These are phyloP conservation scores for Channa striata DNA, from an alignment of 2,797 vertebrate species.

Conservation along the genomic window DNA sequence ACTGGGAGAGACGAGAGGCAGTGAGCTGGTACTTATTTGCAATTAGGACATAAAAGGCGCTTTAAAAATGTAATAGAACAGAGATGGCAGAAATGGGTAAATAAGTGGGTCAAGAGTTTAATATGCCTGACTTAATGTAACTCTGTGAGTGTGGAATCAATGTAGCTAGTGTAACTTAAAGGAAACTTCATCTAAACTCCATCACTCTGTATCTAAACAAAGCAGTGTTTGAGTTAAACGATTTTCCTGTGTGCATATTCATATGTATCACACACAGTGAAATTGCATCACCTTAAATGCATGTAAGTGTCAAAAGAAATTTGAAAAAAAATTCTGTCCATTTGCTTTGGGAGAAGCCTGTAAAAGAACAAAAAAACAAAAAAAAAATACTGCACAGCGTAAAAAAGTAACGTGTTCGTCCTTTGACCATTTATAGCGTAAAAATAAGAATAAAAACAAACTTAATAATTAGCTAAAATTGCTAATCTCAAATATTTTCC, in stretches of 20 bases:
- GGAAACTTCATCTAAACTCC: too few relatives aligned
- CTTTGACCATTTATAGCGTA: not conserved
- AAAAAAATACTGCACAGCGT: too few relatives aligned
- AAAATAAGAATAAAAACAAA: not conserved
- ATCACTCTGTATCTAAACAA: not conserved
- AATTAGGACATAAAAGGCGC: slow-evolving; percentile 67
- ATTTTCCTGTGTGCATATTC: not conserved
- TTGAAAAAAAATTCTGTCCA: too few relatives aligned
- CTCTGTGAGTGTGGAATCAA: slow-evolving; percentile 11
- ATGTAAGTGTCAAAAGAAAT: too few relatives aligned
- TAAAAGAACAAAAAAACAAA: too few relatives aligned
- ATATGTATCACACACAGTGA: not conserved
- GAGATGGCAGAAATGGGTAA: slow-evolving; percentile 30
- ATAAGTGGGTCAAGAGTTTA: slow-evolving; percentile 38
- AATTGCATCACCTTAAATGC: not conserved
- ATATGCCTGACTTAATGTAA: slow-evolving; percentile 44
- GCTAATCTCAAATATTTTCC: too few relatives aligned
- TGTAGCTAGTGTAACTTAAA: slow-evolving; percentile 2
- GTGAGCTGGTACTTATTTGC: slow-evolving; percentile 42
- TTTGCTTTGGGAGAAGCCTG: not conserved
- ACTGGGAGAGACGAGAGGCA: slow-evolving; percentile 48
- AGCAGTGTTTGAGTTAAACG: not conserved
- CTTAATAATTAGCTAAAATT: too few relatives aligned
- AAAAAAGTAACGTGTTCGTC: not conserved
- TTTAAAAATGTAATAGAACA: slow-evolving; percentile 54